Base-by-base conservation (phyloP, 1,140 invertebrate genomes). In the Hyles vespertilio region DNA sequence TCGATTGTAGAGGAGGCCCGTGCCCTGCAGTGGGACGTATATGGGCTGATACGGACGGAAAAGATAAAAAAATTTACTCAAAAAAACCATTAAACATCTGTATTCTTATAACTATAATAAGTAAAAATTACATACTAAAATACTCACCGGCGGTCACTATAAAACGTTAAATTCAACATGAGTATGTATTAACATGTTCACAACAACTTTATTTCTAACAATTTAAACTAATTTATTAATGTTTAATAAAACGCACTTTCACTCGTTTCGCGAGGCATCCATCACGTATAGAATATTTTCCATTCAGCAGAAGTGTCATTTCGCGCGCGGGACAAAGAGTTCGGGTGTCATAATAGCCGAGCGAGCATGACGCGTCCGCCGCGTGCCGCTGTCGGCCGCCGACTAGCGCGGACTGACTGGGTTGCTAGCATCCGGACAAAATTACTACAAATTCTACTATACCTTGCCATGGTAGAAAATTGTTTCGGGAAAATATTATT, bases 131-230 rank as follows among this genome's bases (percentile, higher is more conserved):
- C 22, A 22, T 22, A 22, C 22, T 22, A 22, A 11, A 49, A 51
- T 59, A 85, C 84, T 87, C 61, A 87, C 84, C 84, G 81, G 81
- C 79, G 77, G 74, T 85, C 81, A 87, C 84, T 87, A 85, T 81
- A 87, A 87, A 78, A 87, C 75, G 75, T 79, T 74, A 83, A 69
- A 76, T 55, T 50, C 51, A 62, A 73, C 81, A 79, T 84, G 65
- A 61, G 51, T 58, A 81, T 71, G 77, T 65, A 79, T 73, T 56
- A 54, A 43, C 40, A 77, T 79, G 33, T 63, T 65, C 76, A 73
- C 69, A 56, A 67, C 63, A 56, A 55, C 34, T 58, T 71, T 62
- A 45, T 22, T 32, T 22, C n/a, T 43, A 54, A 22, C 5, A 44
- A 43, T 45, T 22, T 12, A 46, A 51, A 51, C 11, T 56, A 34